Base-by-base conservation (phyloP, 1,140 invertebrate genomes). In the Scaptomyza graminum region DNA sequence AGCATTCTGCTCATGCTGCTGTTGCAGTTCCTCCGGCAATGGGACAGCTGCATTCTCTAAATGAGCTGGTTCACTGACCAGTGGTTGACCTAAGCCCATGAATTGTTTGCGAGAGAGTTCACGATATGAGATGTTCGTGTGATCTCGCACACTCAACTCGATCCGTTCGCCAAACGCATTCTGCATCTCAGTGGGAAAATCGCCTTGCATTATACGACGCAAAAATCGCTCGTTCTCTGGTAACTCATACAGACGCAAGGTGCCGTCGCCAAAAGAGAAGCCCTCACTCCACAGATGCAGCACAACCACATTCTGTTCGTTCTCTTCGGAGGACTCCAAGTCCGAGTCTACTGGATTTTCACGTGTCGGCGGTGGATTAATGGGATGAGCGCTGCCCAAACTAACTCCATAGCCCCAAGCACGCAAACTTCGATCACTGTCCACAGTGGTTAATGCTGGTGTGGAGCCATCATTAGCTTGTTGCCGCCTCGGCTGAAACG, bases 201-300 rank as follows among this genome's bases (percentile, higher is more conserved):
- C 79, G 0, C 83, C 83, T 0, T 79, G 79, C 56, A 88, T 34
- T 1, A 87, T 64, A 3, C 75, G 79, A 11, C 67, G 72, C 7
- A 87, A 51, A 2, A 88, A 73, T 0, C 72, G 57, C 0, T 83
- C 83, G 16, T 87, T 87, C 7, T 79, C 84, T 1, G 83, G 83
- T 2, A 68, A 16, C 4, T 78, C 44, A 11, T 87, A 87, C 0
- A 22, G 62, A 2, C 84, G 43, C 13, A 87, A 25, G 0, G 50
- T 37, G 16, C 83, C 83, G 4, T 83, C 69, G 41, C 88, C 79
- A 6, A 87, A 37, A 6, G 83, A 68, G 46, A 87, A 87, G 0
- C 83, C 83, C 25, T 87, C 83, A 12, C 83, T 70, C 83, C 83
- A 87, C 1, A 87, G 65, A 46, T 87, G 83, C 16, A 87, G 34